phyloP scores from a whole-genome alignment of 1,140 invertebrate species.

The Alviniconcha marisindica region DNA sequence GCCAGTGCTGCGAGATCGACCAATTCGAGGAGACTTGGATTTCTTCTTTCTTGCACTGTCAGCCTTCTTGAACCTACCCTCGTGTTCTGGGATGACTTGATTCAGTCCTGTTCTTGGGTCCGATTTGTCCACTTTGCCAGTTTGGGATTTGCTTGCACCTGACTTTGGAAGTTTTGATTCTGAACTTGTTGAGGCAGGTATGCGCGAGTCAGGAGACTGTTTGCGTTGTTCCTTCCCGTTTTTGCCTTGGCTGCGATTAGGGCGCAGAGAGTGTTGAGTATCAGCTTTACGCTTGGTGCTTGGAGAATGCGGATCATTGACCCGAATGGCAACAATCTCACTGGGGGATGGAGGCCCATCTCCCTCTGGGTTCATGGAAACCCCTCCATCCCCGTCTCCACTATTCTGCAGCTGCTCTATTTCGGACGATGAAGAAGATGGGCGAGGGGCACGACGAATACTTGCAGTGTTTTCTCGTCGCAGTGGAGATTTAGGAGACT shows the following conservation, averaged over 20 bases:
- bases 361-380: slow-evolving; percentile 27
- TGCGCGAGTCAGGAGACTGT: neutral
- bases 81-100: neutral
- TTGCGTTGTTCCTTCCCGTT: slow-evolving; percentile 4
- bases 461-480: slow-evolving; percentile 44
- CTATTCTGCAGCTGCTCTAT: slow-evolving; percentile 44
- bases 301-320: slow-evolving; percentile 34
- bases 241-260: slow-evolving; percentile 23
- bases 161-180: neutral
- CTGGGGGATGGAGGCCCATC: slow-evolving; percentile 41
- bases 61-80: slow-evolving; percentile 39
- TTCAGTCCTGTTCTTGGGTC: too few relatives aligned
- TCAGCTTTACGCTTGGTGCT: slow-evolving; percentile 27
- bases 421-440: slow-evolving; percentile 54
- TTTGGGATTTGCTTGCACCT: neutral
- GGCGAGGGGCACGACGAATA: slow-evolving; percentile 48
- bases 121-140: neutral
- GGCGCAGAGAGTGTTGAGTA: slow-evolving; percentile 39
- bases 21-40: slow-evolving; percentile 41
- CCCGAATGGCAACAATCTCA: slow-evolving; percentile 45
- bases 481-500: slow-evolving; percentile 28
- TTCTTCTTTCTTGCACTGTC: slow-evolving; percentile 30
- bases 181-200: neutral
- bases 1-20: slow-evolving; percentile 32
- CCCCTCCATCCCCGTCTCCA: slow-evolving; percentile 32